Evolutionary conservation across 2,113 vertebrate species (phyloP).

Genomic region (Leucosticte australis): DNA sequence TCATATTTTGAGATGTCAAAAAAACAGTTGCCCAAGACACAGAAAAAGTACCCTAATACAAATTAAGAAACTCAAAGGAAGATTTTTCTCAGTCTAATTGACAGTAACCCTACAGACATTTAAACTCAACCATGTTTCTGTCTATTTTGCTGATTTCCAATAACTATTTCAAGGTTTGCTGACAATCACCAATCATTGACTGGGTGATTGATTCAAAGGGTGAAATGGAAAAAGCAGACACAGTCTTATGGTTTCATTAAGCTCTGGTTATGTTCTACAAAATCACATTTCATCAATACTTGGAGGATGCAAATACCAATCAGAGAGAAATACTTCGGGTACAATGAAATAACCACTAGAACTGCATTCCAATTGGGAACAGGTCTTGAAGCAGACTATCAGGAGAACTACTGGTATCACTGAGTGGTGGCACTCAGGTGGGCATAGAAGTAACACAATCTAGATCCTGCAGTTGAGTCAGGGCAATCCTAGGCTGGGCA

Average conservation of each 20-base stretch:
- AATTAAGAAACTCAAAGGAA: neutral
- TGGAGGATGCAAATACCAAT: neutral
- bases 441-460: neutral
- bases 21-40: neutral
- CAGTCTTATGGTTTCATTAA: neutral
- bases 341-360: neutral
- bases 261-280: neutral
- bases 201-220: neutral
- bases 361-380: neutral
- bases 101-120: neutral
- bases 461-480: too few species aligned
- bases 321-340: neutral
- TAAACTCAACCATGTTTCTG: neutral
- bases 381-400: neutral
- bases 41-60: neutral
- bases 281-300: neutral
- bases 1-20: neutral
- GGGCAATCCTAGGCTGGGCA: neutral
- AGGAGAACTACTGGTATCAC: neutral
- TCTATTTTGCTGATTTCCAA: neutral
- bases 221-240: neutral
- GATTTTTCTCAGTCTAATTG: neutral
- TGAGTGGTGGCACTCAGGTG: neutral
- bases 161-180: neutral
- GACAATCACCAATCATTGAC: neutral